phyloP scores from a whole-genome alignment of 2,797 vertebrate genomes.

The Hypotaenidia philippensis region DNA sequence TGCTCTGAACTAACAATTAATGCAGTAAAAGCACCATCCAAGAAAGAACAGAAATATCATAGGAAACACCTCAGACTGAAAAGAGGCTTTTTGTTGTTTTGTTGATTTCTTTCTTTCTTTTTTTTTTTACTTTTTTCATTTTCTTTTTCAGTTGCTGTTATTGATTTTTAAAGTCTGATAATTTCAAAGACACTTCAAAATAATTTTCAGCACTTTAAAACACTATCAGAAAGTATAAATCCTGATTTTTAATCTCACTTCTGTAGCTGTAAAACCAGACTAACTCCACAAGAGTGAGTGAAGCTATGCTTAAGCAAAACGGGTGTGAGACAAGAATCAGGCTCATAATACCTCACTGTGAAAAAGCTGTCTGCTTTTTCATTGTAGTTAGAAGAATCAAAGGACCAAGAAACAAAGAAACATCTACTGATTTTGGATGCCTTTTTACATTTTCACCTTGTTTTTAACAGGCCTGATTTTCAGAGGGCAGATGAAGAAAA shows the following conservation, averaged over 20 bases:
- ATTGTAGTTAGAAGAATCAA: not conserved
- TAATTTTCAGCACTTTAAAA: conserved; percentile 42
- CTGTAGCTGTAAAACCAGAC: not conserved
- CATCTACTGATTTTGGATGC: conserved; percentile 7
- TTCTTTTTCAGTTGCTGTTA: not conserved
- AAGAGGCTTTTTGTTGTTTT: conserved; percentile 38
- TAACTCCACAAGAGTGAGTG: not conserved
- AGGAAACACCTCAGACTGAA: conserved; percentile 47
- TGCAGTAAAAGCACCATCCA: conserved; percentile 77
- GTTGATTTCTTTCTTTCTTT: not conserved
- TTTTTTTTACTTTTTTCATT: not conserved
- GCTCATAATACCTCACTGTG: not conserved
- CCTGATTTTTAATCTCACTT: conserved; percentile 44
- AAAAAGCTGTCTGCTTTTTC: conserved; percentile 55
- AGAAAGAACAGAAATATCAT: conserved; percentile 55
- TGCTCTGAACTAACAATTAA: conserved; percentile 65
- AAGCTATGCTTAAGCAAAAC: not conserved
- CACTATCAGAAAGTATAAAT: conserved; percentile 68
- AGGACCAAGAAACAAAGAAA: conserved; percentile 5
- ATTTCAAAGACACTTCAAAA: conserved; percentile 73
- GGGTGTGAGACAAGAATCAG: conserved; percentile 5
- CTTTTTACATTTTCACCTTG: not conserved
- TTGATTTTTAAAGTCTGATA: conserved; percentile 63
- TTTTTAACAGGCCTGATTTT: conserved; percentile 13
- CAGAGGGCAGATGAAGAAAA: not conserved